These are phyloP conservation scores for Mellilla xanthometata DNA, from an alignment of 2,888 invertebrate genomes.

Conservation along the genomic window DNA sequence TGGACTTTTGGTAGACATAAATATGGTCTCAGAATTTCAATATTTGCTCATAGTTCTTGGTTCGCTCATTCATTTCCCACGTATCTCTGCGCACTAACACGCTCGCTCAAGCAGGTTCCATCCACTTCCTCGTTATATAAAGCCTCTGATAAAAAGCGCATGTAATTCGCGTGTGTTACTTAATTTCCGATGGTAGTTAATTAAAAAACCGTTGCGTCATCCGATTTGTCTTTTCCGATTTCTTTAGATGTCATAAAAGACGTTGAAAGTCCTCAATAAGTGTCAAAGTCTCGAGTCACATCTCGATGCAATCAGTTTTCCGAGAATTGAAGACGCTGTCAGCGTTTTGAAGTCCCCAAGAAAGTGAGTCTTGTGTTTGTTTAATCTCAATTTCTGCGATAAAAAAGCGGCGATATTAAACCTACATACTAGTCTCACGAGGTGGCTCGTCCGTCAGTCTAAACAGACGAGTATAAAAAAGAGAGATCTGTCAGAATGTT, in stretches of 20 bases:
- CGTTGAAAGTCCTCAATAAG: constrained; percentile 9
- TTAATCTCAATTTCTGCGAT: constrained; percentile 13
- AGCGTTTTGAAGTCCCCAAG: constrained; percentile 11
- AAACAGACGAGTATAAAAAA: constrained; percentile 48
- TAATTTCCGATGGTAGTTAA: constrained; percentile 22
- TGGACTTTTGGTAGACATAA: too few relatives aligned
- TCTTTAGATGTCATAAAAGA: constrained; percentile 2
- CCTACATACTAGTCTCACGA: constrained; percentile 16
- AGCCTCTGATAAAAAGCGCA: constrained; percentile 8
- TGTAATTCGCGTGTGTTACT: constrained; percentile 19
- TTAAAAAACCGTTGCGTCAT: constrained; percentile 20
- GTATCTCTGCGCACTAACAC: constrained; percentile 7
- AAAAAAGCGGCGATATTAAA: constrained; percentile 12
- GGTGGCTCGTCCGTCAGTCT: constrained; percentile 42
- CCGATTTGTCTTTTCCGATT: constrained; percentile 12
- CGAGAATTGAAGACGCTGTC: constrained; percentile 3
- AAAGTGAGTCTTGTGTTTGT: constrained; percentile 13
- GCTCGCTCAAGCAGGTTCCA: constrained; percentile 14
- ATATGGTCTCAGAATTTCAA: too few relatives aligned
- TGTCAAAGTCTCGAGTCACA: constrained; percentile 2
- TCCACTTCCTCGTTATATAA: constrained; percentile 24
- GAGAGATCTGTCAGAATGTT: constrained; percentile 49
- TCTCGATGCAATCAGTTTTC: neutral
- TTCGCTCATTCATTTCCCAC: constrained; percentile 3
- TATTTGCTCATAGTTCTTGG: too few relatives aligned